Evolutionary conservation across 2,113 vertebrate genomes (phyloP).

Genomic region (Planiliza haematocheilus): DNA sequence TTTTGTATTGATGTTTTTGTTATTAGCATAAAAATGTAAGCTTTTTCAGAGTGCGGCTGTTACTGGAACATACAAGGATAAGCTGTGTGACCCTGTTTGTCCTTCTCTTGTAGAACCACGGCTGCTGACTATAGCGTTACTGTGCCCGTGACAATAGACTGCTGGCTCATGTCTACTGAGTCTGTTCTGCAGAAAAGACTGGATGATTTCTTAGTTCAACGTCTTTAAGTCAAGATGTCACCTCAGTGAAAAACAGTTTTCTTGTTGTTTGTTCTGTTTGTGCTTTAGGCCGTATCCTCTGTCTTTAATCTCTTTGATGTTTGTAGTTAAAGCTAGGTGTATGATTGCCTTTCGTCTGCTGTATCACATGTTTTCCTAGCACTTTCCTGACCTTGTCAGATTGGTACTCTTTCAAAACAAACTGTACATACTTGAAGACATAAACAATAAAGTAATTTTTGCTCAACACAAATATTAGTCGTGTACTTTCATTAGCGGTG

Average conservation of each 20-base stretch:
- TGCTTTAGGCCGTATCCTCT: conserved; percentile 76
- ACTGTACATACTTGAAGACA: conserved; percentile 88
- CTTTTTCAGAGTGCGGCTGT: background rate
- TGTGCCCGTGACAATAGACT: background rate
- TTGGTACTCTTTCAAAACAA: conserved; percentile 78
- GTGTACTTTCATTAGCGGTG: background rate
- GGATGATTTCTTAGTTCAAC: conserved; percentile 34
- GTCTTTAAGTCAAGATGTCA: too few relatives aligned
- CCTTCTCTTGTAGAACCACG: conserved; percentile 37
- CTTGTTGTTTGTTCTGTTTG: conserved; percentile 77
- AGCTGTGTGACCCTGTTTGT: background rate
- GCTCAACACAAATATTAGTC: conserved; percentile 82
- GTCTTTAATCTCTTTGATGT: conserved; percentile 62
- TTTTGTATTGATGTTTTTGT: background rate
- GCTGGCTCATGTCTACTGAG: conserved; percentile 59
- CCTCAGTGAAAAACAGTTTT: too few relatives aligned
- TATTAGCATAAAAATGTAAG: too few relatives aligned
- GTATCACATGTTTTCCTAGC: conserved; percentile 71
- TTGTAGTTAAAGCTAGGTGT: conserved; percentile 78
- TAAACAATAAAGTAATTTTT: conserved; percentile 87
- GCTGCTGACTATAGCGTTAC: conserved; percentile 53
- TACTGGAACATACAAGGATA: too few relatives aligned
- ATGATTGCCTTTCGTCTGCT: conserved; percentile 82
- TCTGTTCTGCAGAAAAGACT: conserved; percentile 46
- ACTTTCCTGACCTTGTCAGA: conserved; percentile 79